Base-by-base conservation (phyloP, 2,888 invertebrate species). In the Leuctra nigra region DNA sequence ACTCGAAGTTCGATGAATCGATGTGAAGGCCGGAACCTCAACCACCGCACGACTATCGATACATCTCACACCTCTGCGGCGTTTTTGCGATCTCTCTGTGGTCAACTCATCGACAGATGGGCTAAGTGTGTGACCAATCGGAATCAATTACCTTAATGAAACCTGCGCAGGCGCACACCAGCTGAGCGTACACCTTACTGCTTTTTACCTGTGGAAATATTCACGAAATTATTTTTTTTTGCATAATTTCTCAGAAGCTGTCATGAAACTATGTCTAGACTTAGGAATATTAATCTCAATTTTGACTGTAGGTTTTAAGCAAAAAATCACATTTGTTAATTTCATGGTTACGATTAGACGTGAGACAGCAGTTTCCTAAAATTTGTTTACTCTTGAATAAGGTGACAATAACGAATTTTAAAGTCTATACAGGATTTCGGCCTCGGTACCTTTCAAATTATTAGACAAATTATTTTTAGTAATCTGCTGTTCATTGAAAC, bases 111-210 rank as follows among this genome's bases (percentile, higher is more conserved):
- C 18, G 35, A 50, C 50, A 50, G 50, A 33, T 50, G 50, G 50
- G 50, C 13, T 50, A 50, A 50, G 20, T 50, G 50, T 50, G 50
- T 50, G 50, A 50, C 50, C 35, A 50, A 50, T 50, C 3, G 18
- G 33, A 50, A 50, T 33, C 50, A 50, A 50, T 50, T 50, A 22
- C 16, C 50, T n/a, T 50, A 50, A 50, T 50, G 50, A 50, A 50
- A 50, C 50, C 35, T 35, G 33, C 22, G 29, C 50, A 35, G 18
- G 33, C 22, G 29, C 48, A 29, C 48, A 29, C 46, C 55, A 55
- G 47, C 36, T 47, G 46, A 47, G n/a, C n/a, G n/a, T n/a, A n/a
- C n/a, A 47, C 47, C n/a, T 48, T 55, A 36, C 4, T 53, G 52
- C 18, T 52, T 46, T 33, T 33, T 52, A 20, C 6, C 16, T 52